phyloP scores from a whole-genome alignment of 2,888 invertebrate species.

The Aleiodes leptofemur region DNA sequence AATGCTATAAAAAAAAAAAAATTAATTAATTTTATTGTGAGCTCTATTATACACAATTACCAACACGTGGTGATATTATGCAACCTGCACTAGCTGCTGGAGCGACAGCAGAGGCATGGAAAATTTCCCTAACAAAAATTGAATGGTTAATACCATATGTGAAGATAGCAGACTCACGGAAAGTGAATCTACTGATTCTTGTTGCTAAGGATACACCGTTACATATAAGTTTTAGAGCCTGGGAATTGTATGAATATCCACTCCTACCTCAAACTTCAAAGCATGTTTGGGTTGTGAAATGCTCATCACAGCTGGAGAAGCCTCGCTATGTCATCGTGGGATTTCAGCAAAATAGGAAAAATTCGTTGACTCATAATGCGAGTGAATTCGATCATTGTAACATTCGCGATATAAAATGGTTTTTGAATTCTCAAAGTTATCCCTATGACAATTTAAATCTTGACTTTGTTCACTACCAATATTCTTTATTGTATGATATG shows the following conservation, averaged over 20 bases:
- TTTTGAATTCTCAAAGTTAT: conserved; percentile 11
- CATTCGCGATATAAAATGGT: not conserved
- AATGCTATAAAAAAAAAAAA: no score
- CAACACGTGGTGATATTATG: no score
- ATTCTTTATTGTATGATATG: no score
- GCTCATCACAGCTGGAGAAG: not conserved
- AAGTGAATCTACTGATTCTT: not conserved
- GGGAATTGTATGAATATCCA: not conserved
- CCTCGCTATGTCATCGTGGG: not conserved
- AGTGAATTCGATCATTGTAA: not conserved
- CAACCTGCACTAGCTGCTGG: conserved; percentile 55
- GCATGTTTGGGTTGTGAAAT: conserved; percentile 32
- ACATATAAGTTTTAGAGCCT: conserved; percentile 1
- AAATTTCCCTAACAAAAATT: conserved; percentile 52
- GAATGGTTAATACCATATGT: conserved; percentile 36
- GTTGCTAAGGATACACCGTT: conserved; percentile 22
- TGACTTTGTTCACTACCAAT: no score
- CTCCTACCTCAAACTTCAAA: conserved; percentile 14
- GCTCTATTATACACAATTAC: no score
- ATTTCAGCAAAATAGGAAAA: not conserved
- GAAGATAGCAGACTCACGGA: not conserved
- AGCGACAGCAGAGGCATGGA: conserved; percentile 45
- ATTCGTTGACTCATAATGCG: not conserved
- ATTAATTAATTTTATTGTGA: no score
- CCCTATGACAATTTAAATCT: not conserved